Percentiles rank a stretch among this genome's conserved stretches.
These are phyloP conservation scores for Drosophila trapezifrons DNA, from an alignment of 1,140 invertebrate species.

Conservation along the genomic window DNA sequence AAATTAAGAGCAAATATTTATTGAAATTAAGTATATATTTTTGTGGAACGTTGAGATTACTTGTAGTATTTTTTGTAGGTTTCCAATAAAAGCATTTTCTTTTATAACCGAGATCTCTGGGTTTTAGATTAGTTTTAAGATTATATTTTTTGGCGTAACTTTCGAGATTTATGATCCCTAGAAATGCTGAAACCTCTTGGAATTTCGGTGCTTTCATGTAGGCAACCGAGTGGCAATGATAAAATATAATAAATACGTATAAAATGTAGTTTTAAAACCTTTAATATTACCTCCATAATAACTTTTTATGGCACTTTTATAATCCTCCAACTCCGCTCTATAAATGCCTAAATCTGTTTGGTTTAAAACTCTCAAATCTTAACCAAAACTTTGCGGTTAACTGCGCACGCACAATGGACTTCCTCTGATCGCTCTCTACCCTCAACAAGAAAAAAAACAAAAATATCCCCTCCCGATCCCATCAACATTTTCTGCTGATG, in stretches of 20 bases:
- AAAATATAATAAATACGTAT: background rate
- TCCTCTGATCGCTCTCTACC: constrained; percentile 18
- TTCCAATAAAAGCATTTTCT: background rate
- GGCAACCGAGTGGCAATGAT: too few species aligned
- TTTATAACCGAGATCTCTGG: background rate
- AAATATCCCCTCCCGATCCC: background rate
- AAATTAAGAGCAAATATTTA: background rate
- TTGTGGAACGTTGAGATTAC: background rate
- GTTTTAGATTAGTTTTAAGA: background rate
- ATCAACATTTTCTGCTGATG: background rate
- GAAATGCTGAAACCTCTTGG: background rate
- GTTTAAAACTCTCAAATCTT: constrained; percentile 41
- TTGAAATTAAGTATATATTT: background rate
- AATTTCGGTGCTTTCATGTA: background rate
- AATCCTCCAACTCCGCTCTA: background rate
- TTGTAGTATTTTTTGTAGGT: background rate
- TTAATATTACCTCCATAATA: background rate
- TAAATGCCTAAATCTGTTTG: constrained; percentile 17
- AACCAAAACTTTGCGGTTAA: constrained; percentile 70
- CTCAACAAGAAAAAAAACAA: constrained; percentile 7
- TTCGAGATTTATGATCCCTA: background rate
- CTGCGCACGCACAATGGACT: constrained; percentile 73
- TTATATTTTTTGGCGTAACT: background rate
- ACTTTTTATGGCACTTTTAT: constrained; percentile 1
- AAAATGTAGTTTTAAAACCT: background rate